A percentile compares a stretch with the other conserved stretches of the same genome.
These are phyloP conservation scores for Montifringilla adamsi DNA, from an alignment of 2,113 vertebrate genomes.

Conservation along the genomic window DNA sequence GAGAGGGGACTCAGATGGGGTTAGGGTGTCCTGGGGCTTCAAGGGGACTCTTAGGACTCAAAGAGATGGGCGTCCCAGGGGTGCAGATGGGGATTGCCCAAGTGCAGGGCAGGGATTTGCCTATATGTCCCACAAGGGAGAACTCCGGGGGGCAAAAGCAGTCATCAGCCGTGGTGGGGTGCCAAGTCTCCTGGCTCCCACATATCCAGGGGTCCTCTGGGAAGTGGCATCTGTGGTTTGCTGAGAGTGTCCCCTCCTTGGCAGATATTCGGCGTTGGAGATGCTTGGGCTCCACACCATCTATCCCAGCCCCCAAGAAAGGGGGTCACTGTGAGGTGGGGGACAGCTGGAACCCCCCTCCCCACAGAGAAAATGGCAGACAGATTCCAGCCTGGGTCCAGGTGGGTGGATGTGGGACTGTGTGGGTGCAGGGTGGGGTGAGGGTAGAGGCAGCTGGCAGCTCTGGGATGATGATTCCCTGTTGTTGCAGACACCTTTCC, in stretches of 20 bases:
- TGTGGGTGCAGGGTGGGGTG: rapidly evolving
- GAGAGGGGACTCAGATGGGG: neutral
- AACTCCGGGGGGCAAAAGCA: neutral
- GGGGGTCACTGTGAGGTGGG: neutral
- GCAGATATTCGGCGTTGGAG: rapidly evolving
- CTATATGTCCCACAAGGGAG: neutral
- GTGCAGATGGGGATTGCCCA: neutral
- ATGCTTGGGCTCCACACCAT: neutral
- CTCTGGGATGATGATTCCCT: neutral
- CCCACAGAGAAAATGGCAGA: neutral
- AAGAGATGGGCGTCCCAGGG: neutral
- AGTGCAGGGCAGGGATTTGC: neutral
- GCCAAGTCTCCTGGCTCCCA: neutral
- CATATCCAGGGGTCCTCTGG: neutral
- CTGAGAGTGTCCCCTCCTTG: neutral
- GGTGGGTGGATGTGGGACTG: neutral
- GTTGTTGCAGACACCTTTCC: neutral
- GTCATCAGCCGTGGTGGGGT: neutral
- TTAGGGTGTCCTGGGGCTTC: neutral
- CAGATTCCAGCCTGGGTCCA: neutral
- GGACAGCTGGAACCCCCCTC: neutral
- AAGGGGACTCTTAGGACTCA: neutral
- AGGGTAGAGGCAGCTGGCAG: neutral
- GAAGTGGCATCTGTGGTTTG: neutral
- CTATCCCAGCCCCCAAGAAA: neutral